Percentiles rank a stretch among this genome's conserved stretches.
Evolutionary conservation across 2,797 vertebrate genomes (phyloP).

Genomic region (Cercopithecus petaurista): DNA sequence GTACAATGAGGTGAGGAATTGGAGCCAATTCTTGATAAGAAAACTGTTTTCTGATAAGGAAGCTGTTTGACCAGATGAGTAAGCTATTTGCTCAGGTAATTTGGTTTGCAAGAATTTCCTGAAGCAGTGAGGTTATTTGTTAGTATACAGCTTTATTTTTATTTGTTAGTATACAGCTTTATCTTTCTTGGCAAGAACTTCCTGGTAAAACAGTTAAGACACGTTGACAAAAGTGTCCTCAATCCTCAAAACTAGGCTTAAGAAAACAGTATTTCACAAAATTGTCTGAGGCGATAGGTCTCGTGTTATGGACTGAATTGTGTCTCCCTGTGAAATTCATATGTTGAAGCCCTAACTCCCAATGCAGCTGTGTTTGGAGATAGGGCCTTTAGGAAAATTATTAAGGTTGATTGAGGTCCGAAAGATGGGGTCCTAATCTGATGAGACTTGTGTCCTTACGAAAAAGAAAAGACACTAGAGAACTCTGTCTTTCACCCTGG

Average conservation of each 20-base stretch:
- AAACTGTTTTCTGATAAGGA: neutral
- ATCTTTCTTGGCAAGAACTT: neutral
- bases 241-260: neutral
- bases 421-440: neutral
- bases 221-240: neutral
- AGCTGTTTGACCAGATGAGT: neutral
- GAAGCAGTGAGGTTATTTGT: neutral
- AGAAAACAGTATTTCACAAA: neutral
- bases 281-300: neutral
- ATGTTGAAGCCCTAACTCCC: neutral
- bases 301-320: neutral
- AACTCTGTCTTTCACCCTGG: rapidly evolving
- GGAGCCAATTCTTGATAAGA: neutral
- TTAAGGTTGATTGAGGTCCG: neutral
- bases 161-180: neutral
- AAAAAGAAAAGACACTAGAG: neutral
- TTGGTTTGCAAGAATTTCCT: neutral
- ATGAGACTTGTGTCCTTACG: neutral
- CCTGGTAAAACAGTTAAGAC: neutral
- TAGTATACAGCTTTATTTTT: neutral
- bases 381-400: neutral
- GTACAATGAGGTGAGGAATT: neutral
- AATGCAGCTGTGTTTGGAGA: neutral
- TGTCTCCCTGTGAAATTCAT: neutral
- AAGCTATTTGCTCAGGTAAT: neutral